Base-by-base conservation (phyloP, 1,140 invertebrate genomes). In the Dufourea novaeangliae region DNA sequence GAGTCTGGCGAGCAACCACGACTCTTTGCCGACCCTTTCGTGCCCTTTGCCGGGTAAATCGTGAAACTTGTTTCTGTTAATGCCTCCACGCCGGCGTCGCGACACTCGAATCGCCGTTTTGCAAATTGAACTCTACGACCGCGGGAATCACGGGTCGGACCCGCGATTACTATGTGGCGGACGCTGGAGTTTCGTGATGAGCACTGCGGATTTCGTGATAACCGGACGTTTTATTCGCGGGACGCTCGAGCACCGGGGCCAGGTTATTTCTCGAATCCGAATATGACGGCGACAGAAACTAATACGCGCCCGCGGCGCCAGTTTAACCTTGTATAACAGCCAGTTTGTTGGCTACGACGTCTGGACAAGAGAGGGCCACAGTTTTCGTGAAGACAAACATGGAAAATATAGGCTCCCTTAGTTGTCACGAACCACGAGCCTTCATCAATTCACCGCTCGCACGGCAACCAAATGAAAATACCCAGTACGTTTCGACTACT, bases 11-110 rank as follows among this genome's bases (percentile, higher is more conserved):
- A 75, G n/a, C 37, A 25, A 25, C 57, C 57, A 17, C 71, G 22
- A 63, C 70, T 39, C 62, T 54, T 54, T 63, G n/a, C 20, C 63
- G 72, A 59, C 64, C 73, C 54, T 69, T 69, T 76, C 66, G 73
- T 59, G 39, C 73, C 66, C 73, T 76, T 69, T 56, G 41, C 64
- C 72, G 46, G 29, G 50, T 59, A 61, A 76, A 76, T 76, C 73
- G 66, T 32, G 52, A 50, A 76, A 76, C 73, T 76, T 76, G 66
- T 76, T 69, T 69, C 64, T 12, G 64, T 61, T 69, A 76, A 76
- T 69, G 73, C 66, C 66, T 12, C 41, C 52, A 57, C 73, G 54
- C 14, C 44, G 12, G 25, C 57, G 68, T 34, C 56, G 69, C 32
- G 27, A 52, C 63, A 69, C 73, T 69, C 72, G 72, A 68, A 69